These are phyloP conservation scores for Peucedramus taeniatus DNA, from an alignment of 2,113 vertebrate genomes.

Conservation along the genomic window DNA sequence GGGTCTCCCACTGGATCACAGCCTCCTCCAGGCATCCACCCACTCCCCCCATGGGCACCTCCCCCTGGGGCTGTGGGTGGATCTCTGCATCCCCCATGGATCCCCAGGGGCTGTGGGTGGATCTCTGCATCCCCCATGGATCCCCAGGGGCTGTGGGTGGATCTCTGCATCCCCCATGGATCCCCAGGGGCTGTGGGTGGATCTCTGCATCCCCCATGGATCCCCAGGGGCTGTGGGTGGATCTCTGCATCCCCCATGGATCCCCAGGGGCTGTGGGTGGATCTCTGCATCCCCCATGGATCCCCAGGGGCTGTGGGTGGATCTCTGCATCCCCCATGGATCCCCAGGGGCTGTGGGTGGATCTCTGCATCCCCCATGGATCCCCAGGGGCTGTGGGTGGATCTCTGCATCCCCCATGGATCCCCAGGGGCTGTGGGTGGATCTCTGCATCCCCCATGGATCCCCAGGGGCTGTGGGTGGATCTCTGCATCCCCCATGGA, in stretches of 20 bases:
- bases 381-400: background rate
- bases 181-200: background rate
- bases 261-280: background rate
- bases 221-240: too few species aligned
- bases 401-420: background rate
- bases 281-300: too few species aligned
- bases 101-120: accelerated
- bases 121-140: background rate
- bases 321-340: background rate
- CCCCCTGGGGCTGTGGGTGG: background rate
- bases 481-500: background rate
- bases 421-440: background rate
- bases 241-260: background rate
- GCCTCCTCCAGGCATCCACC: background rate
- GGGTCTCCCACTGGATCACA: background rate
- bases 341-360: background rate
- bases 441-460: background rate
- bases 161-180: background rate
- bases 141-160: background rate
- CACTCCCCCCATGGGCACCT: background rate
- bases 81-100: background rate
- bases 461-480: accelerated
- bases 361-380: too few species aligned
- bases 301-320: too few species aligned
- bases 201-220: background rate